Conservation (phyloP, 1,140 invertebrate genomes). For the Ladona fulva region DNA sequence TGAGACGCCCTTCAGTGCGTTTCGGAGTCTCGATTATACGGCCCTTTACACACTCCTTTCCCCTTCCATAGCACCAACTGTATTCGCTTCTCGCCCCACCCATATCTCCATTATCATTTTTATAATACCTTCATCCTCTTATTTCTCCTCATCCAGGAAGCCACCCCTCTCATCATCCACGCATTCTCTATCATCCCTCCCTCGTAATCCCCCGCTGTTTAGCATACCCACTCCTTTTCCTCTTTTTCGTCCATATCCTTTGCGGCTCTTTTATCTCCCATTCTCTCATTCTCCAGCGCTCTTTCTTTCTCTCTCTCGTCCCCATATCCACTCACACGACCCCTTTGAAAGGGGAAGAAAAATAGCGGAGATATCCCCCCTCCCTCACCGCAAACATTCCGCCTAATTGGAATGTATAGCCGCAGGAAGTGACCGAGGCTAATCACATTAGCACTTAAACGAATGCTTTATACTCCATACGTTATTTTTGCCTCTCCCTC, state of each 20-base stretch:
- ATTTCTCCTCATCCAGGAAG: too few species aligned
- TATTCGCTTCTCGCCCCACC: too few species aligned
- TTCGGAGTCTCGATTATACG: too few species aligned
- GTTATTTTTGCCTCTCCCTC: background rate
- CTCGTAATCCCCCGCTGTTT: too few species aligned
- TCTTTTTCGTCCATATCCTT: background rate
- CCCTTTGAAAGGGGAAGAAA: background rate
- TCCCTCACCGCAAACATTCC: background rate
- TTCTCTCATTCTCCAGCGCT: background rate
- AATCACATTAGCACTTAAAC: slow-evolving; percentile 10
- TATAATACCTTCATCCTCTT: too few species aligned
- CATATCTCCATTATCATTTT: too few species aligned
- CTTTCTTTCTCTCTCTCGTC: background rate
- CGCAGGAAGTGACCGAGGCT: slow-evolving; percentile 1
- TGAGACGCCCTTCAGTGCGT: too few species aligned
- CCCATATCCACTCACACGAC: too few species aligned
- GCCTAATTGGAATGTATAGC: slow-evolving; percentile 5
- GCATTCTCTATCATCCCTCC: too few species aligned
- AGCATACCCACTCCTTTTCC: background rate
- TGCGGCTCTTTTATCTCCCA: background rate
- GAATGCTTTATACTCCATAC: background rate
- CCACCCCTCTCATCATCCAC: too few species aligned
- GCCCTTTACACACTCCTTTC: too few species aligned
- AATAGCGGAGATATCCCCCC: background rate
- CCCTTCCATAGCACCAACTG: too few species aligned